Evolutionary conservation across 2,888 invertebrate genomes (phyloP).

Genomic region (Drosophila borealis): DNA sequence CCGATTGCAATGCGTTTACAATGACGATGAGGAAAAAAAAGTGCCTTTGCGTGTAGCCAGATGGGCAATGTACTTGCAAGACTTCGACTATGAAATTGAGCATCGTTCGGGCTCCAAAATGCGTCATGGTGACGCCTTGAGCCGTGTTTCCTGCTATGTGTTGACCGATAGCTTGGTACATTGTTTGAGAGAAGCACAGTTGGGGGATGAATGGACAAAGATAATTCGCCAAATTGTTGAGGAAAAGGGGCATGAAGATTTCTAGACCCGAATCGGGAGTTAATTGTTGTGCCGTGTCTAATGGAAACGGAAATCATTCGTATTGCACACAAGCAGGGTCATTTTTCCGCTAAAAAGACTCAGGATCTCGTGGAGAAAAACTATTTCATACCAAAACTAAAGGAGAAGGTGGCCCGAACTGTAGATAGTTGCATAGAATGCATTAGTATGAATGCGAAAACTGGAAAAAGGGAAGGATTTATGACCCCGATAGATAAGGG

Average conservation of each 20-base stretch:
- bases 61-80: no score
- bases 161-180: neutral
- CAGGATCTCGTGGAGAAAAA: constrained; percentile 12
- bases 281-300: no score
- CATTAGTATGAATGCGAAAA: constrained; percentile 7
- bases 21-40: no score
- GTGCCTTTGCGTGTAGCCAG: no score
- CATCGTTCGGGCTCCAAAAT: constrained; percentile 1
- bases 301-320: no score
- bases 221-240: constrained; percentile 3
- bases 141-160: no score
- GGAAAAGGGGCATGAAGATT: constrained; percentile 12
- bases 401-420: neutral
- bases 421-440: no score
- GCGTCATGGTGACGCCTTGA: constrained; percentile 12
- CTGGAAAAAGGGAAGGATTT: constrained; percentile 8
- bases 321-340: neutral
- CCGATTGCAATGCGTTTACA: no score
- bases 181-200: constrained; percentile 14
- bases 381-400: constrained; percentile 16
- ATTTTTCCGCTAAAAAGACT: constrained; percentile 7
- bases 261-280: constrained; percentile 6
- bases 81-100: no score
- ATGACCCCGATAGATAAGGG: no score
- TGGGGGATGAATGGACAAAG: constrained; percentile 18